Percentiles rank a stretch among this genome's conserved stretches.
Evolutionary conservation across 2,797 vertebrate genomes (phyloP).

Genomic region (Lerista edwardsae): DNA sequence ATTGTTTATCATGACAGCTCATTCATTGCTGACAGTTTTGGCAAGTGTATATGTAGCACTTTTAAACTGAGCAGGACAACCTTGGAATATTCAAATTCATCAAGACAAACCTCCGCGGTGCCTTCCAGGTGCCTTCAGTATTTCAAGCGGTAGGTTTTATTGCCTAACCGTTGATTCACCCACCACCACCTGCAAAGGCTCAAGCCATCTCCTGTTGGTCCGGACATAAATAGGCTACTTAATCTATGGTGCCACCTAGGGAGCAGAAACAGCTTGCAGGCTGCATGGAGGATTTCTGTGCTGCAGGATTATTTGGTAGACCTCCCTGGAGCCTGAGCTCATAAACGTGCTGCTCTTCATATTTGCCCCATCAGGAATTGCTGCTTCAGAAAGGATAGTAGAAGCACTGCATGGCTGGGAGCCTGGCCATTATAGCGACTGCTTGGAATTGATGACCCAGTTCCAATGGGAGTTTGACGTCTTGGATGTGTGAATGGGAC

Average conservation of each 20-base stretch:
- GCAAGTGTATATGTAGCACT: slow-evolving; percentile 21
- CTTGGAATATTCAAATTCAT: slow-evolving; percentile 43
- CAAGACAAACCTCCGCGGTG: slow-evolving; percentile 19
- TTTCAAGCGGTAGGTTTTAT: slow-evolving; percentile 49
- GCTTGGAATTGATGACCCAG: background rate
- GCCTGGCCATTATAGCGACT: background rate
- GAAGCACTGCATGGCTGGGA: slow-evolving; percentile 8
- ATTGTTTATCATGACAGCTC: slow-evolving; percentile 28
- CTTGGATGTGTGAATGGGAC: background rate
- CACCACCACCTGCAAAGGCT: slow-evolving; percentile 30
- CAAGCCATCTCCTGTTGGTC: slow-evolving; percentile 21
- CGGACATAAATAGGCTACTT: background rate
- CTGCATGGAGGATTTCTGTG: background rate
- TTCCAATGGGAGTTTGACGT: background rate
- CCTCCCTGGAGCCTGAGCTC: slow-evolving; percentile 10
- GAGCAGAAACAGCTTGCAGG: background rate
- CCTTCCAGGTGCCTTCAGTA: slow-evolving; percentile 14
- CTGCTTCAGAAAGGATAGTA: slow-evolving; percentile 5
- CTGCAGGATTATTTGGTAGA: background rate
- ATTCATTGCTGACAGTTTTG: slow-evolving; percentile 39
- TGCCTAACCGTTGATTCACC: background rate
- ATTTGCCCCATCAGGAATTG: background rate
- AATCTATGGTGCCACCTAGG: background rate
- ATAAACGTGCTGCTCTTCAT: rapidly evolving
- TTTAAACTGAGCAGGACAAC: slow-evolving; percentile 49